Evolutionary conservation across 2,113 vertebrate genomes (phyloP).

Genomic region (Elephantulus edwardii): DNA sequence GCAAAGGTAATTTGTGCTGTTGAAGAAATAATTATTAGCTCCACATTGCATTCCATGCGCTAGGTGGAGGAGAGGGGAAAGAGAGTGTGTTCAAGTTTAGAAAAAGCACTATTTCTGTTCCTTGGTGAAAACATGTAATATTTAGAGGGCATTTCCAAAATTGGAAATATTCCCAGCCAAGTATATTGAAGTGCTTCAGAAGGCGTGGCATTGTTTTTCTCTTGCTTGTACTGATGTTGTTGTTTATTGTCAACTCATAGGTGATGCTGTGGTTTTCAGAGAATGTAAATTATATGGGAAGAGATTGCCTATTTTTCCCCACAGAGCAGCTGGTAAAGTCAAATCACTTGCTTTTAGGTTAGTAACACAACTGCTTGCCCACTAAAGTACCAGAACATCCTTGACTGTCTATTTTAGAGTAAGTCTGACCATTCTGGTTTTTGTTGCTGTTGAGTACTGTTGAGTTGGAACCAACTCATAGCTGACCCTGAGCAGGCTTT

Average conservation of each 20-base stretch:
- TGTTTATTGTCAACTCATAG: too few species aligned
- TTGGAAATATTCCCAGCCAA: background rate
- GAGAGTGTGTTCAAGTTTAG: background rate
- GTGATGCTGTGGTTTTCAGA: too few species aligned
- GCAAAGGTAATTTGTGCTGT: slow-evolving; percentile 64
- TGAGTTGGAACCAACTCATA: too few species aligned
- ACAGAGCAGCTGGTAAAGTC: too few species aligned
- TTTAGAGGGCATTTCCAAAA: background rate
- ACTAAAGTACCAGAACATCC: too few species aligned
- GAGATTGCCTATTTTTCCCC: too few species aligned
- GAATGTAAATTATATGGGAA: too few species aligned
- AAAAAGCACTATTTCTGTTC: slow-evolving; percentile 51
- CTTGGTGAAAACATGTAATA: background rate
- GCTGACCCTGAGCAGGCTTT: too few species aligned
- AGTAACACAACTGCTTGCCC: too few species aligned
- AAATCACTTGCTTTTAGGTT: too few species aligned
- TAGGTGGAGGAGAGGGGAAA: slow-evolving; percentile 1
- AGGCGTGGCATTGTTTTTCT: slow-evolving; percentile 32
- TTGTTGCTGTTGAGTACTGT: too few species aligned
- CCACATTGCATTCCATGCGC: background rate
- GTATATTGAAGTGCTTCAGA: background rate
- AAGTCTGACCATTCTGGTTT: too few species aligned
- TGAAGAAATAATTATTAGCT: slow-evolving; percentile 67
- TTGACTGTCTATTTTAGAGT: background rate
- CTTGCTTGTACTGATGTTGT: background rate